Evolutionary conservation across 2,797 vertebrate genomes (phyloP).

Genomic region (Myotis daubentonii): DNA sequence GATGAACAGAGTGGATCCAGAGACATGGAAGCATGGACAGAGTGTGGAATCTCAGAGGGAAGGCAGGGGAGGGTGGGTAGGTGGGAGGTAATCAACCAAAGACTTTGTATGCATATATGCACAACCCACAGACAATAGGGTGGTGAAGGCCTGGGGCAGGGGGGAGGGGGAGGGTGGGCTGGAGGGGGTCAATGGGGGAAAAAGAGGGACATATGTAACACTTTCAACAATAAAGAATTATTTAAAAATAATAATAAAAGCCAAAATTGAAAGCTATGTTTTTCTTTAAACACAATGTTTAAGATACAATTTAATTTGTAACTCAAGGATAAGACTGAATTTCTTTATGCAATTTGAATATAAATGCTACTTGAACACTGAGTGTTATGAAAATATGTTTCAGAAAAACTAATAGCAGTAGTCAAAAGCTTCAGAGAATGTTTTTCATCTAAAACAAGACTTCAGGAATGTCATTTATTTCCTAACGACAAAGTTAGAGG

Average conservation of each 20-base stretch:
- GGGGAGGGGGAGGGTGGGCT: too few species aligned
- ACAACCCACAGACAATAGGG: too few species aligned
- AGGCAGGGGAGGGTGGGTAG: too few species aligned
- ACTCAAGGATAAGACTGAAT: constrained; percentile 43
- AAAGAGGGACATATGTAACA: too few species aligned
- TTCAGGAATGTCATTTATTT: background rate
- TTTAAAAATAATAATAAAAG: background rate
- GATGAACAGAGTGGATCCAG: too few species aligned
- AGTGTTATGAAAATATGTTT: constrained; percentile 56
- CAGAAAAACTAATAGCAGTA: constrained; percentile 60
- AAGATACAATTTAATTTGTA: constrained; percentile 47
- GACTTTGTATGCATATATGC: too few species aligned
- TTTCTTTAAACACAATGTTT: constrained; percentile 51
- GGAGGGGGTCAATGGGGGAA: too few species aligned
- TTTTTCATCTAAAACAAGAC: constrained; percentile 59
- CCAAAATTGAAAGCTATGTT: constrained; percentile 20
- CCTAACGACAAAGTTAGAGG: constrained; percentile 51
- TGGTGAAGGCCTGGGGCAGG: too few species aligned
- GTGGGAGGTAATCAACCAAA: too few species aligned
- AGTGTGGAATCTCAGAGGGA: too few species aligned
- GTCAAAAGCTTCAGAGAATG: constrained; percentile 36
- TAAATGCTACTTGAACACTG: constrained; percentile 47
- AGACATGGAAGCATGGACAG: too few species aligned
- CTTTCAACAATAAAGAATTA: too few species aligned
- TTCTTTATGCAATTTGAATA: constrained; percentile 60